These are phyloP conservation scores for Agapornis roseicollis DNA, from an alignment of 2,113 vertebrate species.

Conservation along the genomic window DNA sequence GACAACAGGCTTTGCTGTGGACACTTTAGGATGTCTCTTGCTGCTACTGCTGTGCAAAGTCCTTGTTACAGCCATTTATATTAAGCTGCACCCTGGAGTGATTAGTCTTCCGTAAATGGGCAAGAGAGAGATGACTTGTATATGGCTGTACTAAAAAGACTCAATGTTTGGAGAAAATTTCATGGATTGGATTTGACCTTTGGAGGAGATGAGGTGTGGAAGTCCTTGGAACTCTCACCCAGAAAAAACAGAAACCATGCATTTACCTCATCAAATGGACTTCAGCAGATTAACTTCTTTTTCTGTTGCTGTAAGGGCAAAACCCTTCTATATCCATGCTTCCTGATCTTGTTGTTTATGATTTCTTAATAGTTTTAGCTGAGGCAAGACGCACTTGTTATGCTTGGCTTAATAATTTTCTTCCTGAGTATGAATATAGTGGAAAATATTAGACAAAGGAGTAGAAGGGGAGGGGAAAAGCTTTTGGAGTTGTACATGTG, in stretches of 20 bases:
- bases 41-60: background rate
- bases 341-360: background rate
- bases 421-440: background rate
- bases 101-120: background rate
- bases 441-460: conserved; percentile 21
- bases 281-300: background rate
- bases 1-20: background rate
- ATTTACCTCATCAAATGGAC: background rate
- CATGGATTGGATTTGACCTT: background rate
- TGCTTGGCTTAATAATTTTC: background rate
- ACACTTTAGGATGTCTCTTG: background rate
- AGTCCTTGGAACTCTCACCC: conserved; percentile 4
- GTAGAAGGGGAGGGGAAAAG: background rate
- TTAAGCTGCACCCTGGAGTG: background rate
- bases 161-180: background rate
- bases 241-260: background rate
- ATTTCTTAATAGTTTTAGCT: background rate
- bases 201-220: conserved; percentile 26
- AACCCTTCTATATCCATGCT: background rate
- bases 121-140: background rate
- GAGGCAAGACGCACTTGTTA: background rate
- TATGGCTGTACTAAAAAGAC: background rate
- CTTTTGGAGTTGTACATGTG: background rate
- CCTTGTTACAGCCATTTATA: background rate
- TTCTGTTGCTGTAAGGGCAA: background rate